Evolutionary conservation across 2,113 vertebrate genomes (phyloP), one percentile per base, ranked within the genome.

Genomic region (Prinia subflava): DNA sequence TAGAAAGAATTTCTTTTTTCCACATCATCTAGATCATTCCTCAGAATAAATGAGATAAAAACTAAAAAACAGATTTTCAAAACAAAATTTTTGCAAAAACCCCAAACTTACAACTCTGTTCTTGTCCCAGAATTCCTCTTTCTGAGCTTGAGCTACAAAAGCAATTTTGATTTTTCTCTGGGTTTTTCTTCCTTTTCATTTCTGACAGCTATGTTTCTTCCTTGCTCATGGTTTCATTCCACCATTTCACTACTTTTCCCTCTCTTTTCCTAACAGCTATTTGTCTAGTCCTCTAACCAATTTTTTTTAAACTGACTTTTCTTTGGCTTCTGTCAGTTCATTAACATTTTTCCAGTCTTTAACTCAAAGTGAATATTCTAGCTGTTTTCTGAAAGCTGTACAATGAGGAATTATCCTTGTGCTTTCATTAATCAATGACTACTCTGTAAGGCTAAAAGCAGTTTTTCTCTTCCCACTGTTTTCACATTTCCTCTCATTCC

Each of bases 321-420:
- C 56, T 92, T 92, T 64, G 64, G 52, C 57, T 89, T 86, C 52
- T 82, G 28, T 73, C 83, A 95, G 82, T 95, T 94, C 74, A 91
- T 94, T 79, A 65, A 24, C 67, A 73, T 65, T 82, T 94, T 79
- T 69, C 69, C 53, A 89, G 89, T 87, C 74, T 94, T 91, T 85
- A 84, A 76, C 41, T 79, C 57, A 62, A 95, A 95, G 93, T 95
- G 46, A 94, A 87, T 94, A 92, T 91, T 87, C 69, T 77, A 71
- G 71, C 91, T 89, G 65, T 92, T 85, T 81, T 85, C 87, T 89
- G 87, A 84, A 94, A 95, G 62, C 70, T 73, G 35, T 78, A 92
- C 89, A 94, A 91, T 70, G 86, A 91, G 62, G 81, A 95, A 94
- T 92, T 94, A 89, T 94, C 69, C 56, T 89, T 91, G 69, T 76